phyloP scores from a whole-genome alignment of 2,113 vertebrate genomes.

The Serilophus lunatus region DNA sequence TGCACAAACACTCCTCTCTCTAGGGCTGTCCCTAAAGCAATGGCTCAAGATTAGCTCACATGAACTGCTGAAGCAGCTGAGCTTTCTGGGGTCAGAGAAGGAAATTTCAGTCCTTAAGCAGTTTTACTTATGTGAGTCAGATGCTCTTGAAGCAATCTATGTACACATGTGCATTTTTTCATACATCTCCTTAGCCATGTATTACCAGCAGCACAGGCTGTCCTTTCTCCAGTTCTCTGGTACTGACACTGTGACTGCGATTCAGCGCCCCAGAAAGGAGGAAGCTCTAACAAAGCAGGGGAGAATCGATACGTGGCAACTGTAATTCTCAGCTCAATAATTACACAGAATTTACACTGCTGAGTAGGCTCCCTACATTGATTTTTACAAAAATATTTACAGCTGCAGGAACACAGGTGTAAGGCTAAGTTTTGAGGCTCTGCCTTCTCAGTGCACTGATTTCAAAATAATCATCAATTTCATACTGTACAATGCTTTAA shows the following conservation, averaged over 20 bases:
- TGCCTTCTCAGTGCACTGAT: conserved; percentile 9
- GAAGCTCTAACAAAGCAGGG: conserved; percentile 17
- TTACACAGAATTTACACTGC: conserved; percentile 34
- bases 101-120: background rate
- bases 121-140: background rate
- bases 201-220: background rate
- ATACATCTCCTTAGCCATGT: background rate
- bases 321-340: conserved; percentile 46
- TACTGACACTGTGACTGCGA: background rate
- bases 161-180: background rate
- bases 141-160: background rate
- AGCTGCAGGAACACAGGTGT: background rate
- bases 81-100: background rate
- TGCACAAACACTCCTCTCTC: background rate
- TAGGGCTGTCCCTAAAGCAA: background rate
- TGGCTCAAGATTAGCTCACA: background rate
- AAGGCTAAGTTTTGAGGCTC: background rate
- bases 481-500: background rate
- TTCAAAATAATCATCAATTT: conserved; percentile 16
- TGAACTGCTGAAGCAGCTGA: background rate
- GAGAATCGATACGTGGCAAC: conserved; percentile 45
- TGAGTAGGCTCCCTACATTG: conserved; percentile 28
- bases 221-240: background rate
- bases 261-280: background rate
- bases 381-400: conserved; percentile 52